Conservation (phyloP, 1,140 invertebrate genomes). For the Apis dorsata region DNA sequence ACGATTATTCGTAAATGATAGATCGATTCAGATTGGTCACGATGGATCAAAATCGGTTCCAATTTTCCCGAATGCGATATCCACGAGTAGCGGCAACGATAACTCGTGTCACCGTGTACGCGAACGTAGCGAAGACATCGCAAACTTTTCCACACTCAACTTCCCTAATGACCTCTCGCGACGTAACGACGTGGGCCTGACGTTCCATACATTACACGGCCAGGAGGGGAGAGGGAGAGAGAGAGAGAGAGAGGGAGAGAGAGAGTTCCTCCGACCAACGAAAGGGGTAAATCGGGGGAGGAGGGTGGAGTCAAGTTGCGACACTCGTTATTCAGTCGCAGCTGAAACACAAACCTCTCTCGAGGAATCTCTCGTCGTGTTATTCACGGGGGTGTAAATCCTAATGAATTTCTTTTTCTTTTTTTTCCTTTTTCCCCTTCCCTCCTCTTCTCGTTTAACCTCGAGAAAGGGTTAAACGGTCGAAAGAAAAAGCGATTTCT, state of each 20-base stretch:
- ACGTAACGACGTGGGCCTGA: constrained; percentile 59
- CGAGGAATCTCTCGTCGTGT: background rate
- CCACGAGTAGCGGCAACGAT: background rate
- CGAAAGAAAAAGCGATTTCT: too few species aligned
- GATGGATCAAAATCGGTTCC: too few species aligned
- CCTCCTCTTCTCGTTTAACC: background rate
- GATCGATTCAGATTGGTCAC: too few species aligned
- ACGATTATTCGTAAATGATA: too few species aligned
- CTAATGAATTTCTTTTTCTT: constrained; percentile 25
- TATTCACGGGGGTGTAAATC: background rate
- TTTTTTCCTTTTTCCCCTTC: too few species aligned
- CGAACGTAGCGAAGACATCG: constrained; percentile 12
- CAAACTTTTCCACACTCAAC: constrained; percentile 49
- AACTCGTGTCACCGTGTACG: constrained; percentile 1
- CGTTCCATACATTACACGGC: constrained; percentile 60
- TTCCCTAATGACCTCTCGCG: constrained; percentile 56
- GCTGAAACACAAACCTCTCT: constrained; percentile 43
- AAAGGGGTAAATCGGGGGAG: constrained; percentile 30
- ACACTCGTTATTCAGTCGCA: constrained; percentile 50
- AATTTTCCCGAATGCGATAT: too few species aligned
- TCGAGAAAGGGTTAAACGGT: background rate
- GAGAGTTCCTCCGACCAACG: constrained; percentile 14
- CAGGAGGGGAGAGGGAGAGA: background rate
- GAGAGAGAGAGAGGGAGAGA: constrained; percentile 14
- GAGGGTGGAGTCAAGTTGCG: constrained; percentile 31